Base-by-base conservation (phyloP, 2,888 invertebrate species). In the Lycaena phlaeas region DNA sequence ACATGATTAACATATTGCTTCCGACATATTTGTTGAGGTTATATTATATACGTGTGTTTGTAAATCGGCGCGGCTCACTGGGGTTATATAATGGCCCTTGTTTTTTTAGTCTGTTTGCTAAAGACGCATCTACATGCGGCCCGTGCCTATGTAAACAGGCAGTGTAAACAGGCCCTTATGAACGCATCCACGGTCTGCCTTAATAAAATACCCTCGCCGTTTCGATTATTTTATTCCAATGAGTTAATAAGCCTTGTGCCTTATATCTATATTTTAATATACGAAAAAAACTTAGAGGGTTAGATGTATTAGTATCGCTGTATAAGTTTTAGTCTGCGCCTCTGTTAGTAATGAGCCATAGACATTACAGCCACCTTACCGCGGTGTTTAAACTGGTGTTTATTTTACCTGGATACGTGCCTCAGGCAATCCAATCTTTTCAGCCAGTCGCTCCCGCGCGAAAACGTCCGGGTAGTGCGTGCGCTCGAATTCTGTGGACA, bases 381-480 rank as follows among this genome's bases (percentile, higher is more conserved):
- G 62, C 64, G 65, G 60, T 68, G 68, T 69, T 5, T 34, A 78
- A 77, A 76, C 70, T 79, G 78, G 77, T 78, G 65, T 74, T 86
- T 86, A 87, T 90, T 91, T 90, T 90, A 96, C 97, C 94, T 97
- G 97, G 90, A 97, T 97, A 91, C 97, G 92, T 87, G 97, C 97
- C 92, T 97, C 97, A 86, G 96, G 97, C 86, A 97, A 92, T 88
- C 95, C 95, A 86, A 97, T 97, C 90, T 96, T 96, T 87, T 93
- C 94, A 52, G 97, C 97, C 74, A 97, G 89, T 82, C 96, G 89
- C 82, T 97, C 97, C 64, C 97, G 87, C 55, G 97, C 96, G 85
- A 97, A 97, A 56, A 97, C 97, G 86, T 97, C 97, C 51, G 97
- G 97, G 82, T 97, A 97, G 86, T 97, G 97, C 61, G 97, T 97